phyloP scores from a whole-genome alignment of 2,797 vertebrate species.

The Acipenser transmontanus region DNA sequence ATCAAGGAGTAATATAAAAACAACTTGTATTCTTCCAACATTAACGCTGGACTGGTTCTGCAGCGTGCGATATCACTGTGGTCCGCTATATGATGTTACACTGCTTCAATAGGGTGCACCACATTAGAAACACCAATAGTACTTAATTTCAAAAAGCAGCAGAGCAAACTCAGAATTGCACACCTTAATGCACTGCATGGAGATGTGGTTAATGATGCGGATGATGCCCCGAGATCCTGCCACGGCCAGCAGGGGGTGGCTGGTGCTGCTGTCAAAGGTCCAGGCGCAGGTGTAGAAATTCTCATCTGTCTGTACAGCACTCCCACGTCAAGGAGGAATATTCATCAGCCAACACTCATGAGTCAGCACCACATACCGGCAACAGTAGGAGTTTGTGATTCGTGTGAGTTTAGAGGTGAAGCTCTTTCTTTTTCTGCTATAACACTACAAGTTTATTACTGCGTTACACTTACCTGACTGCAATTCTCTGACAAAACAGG shows the following conservation, averaged over 20 bases:
- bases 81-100: too few species aligned
- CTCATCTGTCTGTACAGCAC: constrained; percentile 77
- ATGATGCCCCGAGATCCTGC: constrained; percentile 96
- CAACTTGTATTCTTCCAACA: too few species aligned
- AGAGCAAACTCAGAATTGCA: constrained; percentile 20
- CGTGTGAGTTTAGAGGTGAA: too few species aligned
- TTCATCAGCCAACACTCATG: neutral
- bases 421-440: too few species aligned
- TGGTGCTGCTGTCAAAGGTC: constrained; percentile 96
- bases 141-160: neutral
- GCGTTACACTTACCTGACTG: neutral
- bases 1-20: neutral
- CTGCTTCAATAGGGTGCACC: neutral
- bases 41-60: too few species aligned
- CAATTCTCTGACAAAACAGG: neutral
- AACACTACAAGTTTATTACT: constrained; percentile 15
- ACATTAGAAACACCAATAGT: neutral
- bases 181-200: constrained; percentile 98
- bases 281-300: constrained; percentile 98
- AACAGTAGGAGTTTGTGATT: neutral
- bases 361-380: neutral
- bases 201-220: constrained; percentile 95
- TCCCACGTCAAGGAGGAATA: constrained; percentile 47
- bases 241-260: constrained; percentile 89
- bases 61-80: too few species aligned